Base-by-base conservation (phyloP, 2,888 invertebrate genomes). In the Cerastis leucographa region DNA sequence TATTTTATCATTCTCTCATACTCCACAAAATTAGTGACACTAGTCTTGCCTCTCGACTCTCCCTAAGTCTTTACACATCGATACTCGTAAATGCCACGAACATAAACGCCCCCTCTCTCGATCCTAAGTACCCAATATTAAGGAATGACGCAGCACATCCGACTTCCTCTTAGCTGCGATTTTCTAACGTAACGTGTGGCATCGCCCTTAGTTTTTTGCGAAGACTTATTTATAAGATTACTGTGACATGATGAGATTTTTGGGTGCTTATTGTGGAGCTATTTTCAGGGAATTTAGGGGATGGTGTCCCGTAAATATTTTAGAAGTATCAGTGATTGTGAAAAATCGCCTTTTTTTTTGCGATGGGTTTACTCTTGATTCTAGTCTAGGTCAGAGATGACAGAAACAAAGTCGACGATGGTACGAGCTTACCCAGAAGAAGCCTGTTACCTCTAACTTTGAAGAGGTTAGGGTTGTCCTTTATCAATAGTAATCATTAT, bases 51-150 rank as follows among this genome's bases (percentile, higher is more conserved):
- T 46, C 8, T 19, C 35, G n/a, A n/a, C n/a, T n/a, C n/a, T n/a
- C 76, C 46, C 65, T 17, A 59, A 77, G 29, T 29, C 25, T 49
- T 25, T 14, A 74, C 67, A 49, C 22, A 65, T 5, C 56, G 64
- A 51, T 78, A 65, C 64, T 80, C 29, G 56, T 75, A 62, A 65
- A 77, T 61, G 65, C 74, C 73, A 68, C 81, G 67, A 76, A 78
- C 62, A 79, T 80, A 88, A 84, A 83, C 76, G 84, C 74, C 64
- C 74, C 71, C 79, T 71, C 75, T 44, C 72, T 14, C 14, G 69
- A 65, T 25, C 70, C 71, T 89, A 78, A 88, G 86, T 85, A 89
- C 76, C 89, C 84, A 89, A 89, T 89, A 89, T 88, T 88, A 89
- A 78, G 88, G 76, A 67, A 67, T 89, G 88, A 89, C 86, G 51